Evolutionary conservation across 2,888 invertebrate genomes (phyloP), one percentile per base, ranked within the genome.

Genomic region (Mythimna pallens): DNA sequence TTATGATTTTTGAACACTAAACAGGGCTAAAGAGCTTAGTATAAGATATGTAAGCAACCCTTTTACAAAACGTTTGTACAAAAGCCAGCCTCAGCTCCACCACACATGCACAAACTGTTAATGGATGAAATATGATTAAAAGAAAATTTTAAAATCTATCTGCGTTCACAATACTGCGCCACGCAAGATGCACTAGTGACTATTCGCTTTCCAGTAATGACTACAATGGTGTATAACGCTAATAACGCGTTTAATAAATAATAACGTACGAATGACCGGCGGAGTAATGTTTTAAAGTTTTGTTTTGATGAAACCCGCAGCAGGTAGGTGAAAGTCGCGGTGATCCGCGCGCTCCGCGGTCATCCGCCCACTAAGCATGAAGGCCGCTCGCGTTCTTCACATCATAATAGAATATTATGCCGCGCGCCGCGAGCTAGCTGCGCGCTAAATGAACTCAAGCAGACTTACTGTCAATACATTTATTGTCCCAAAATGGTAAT

Each of bases 321-420:
- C 70, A 65, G 82, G 88, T 83, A 87, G 92, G 94, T 94, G 94
- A 95, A 95, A 94, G 94, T 93, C 90, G 86, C 87, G 88, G 86
- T 84, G 87, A 87, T 88, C 86, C 87, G 89, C 81, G 84, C 87
- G 89, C 86, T 86, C 84, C 81, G 85, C 94, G 91, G 92, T 89
- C 92, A 90, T 91, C 90, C 92, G 92, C 91, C 91, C 93, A 94
- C 94, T 92, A 90, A 93, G 91, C 95, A 92, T 94, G 94, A 95
- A 95, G 95, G 94, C 93, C 94, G 91, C 81, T 83, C 84, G 87
- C 84, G 87, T 84, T 87, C 87, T 86, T 87, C 86, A 86, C 83
- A 82, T 83, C 86, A 84, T 86, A 84, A 82, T 81, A 83, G 80
- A 68, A 74, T 74, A 87, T 77, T 85, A 83, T 73, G 66, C 69